Conservation (phyloP, 2,797 vertebrate species). For the Pipistrellus pipistrellus region DNA sequence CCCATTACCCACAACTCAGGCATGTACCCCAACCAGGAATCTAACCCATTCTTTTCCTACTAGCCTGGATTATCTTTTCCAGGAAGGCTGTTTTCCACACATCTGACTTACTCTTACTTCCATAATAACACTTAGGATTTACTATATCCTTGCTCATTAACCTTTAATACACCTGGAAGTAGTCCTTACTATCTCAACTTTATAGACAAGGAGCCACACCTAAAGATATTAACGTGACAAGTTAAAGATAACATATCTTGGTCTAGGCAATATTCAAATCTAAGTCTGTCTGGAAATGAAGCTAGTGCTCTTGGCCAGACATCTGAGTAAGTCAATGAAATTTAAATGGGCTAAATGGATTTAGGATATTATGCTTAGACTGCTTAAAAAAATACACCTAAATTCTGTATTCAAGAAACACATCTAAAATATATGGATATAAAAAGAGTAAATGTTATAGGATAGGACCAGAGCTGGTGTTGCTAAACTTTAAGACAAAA, state of each 20-base stretch:
- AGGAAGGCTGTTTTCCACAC: background rate
- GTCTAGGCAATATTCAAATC: conserved; percentile 10
- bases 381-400: conserved; percentile 40
- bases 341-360: conserved; percentile 34
- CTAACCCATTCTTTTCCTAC: background rate
- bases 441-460: conserved; percentile 32
- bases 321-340: conserved; percentile 17
- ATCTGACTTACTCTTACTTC: background rate
- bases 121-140: conserved; percentile 8
- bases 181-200: conserved; percentile 12
- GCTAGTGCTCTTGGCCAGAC: background rate
- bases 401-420: background rate
- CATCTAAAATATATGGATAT: conserved; percentile 1
- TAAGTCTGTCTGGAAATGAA: background rate
- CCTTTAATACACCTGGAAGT: conserved; percentile 18
- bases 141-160: conserved; percentile 34
- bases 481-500: conserved; percentile 25
- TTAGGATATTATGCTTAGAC: background rate
- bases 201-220: background rate
- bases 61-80: background rate
- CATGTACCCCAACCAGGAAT: too few relatives aligned
- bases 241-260: background rate
- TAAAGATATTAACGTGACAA: conserved; percentile 30
- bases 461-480: background rate
- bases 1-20: background rate